Conservation (phyloP, 2,797 vertebrate species). For the Phaenicophaeus curvirostris region DNA sequence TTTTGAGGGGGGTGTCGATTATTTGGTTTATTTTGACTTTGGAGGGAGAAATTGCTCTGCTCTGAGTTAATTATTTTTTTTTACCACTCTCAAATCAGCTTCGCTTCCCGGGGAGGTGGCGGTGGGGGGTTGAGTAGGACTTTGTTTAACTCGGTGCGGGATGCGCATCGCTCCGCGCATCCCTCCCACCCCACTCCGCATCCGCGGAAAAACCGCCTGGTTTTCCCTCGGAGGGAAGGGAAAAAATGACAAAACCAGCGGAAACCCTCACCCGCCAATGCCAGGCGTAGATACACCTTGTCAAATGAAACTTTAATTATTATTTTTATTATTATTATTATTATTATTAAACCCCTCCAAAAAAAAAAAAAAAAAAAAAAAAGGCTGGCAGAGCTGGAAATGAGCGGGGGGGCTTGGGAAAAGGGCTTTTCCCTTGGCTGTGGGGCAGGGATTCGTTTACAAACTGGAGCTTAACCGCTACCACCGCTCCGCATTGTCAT, state of each 20-base stretch:
- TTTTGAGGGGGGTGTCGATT: not conserved
- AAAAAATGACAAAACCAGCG: fast-evolving
- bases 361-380: not conserved
- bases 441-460: slow-evolving; percentile 10
- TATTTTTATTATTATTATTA: not conserved
- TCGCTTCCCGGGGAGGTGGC: not conserved
- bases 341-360: too few relatives aligned
- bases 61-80: not conserved
- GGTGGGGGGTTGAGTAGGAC: not conserved
- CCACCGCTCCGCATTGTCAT: slow-evolving; percentile 2
- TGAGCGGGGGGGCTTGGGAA: not conserved
- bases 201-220: not conserved
- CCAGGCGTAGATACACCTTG: not conserved
- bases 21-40: not conserved
- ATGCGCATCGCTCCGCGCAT: not conserved
- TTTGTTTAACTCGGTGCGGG: not conserved
- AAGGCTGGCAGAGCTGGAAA: not conserved
- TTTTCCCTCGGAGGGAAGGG: not conserved
- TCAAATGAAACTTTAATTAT: not conserved
- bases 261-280: fast-evolving
- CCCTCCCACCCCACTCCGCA: not conserved
- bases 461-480: slow-evolving; percentile 27
- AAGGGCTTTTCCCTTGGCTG: not conserved
- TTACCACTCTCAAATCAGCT: not conserved
- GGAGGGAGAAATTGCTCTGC: not conserved